phyloP scores from a whole-genome alignment of 2,888 invertebrate genomes.

The Cerastis leucographa region DNA sequence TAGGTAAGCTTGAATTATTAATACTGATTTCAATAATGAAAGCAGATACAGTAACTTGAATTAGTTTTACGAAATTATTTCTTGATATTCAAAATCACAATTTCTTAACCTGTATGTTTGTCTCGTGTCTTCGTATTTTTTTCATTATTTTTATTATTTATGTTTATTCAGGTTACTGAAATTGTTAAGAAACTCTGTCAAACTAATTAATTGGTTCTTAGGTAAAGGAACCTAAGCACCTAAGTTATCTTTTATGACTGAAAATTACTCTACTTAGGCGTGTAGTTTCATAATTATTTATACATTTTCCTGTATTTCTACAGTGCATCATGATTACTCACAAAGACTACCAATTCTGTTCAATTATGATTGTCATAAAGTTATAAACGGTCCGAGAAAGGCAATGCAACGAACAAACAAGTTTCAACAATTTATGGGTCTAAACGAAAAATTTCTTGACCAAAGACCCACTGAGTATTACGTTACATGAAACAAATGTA shows the following conservation, averaged over 20 bases:
- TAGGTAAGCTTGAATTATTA: not conserved
- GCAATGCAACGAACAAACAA: constrained; percentile 64
- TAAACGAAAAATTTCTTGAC: constrained; percentile 65
- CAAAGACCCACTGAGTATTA: constrained; percentile 37
- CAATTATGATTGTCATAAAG: constrained; percentile 54
- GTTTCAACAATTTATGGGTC: constrained; percentile 68
- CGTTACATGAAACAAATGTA: not conserved
- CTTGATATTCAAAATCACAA: not conserved
- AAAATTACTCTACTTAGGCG: not conserved
- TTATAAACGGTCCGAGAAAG: constrained; percentile 56
- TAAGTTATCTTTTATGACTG: not conserved
- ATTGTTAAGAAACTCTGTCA: not conserved
- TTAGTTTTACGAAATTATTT: not conserved
- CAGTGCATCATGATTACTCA: not conserved
- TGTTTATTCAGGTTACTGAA: not conserved
- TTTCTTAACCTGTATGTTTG: not conserved
- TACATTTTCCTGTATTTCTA: not conserved
- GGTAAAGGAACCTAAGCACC: not conserved
- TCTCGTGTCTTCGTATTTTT: not conserved
- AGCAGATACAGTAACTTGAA: not conserved
- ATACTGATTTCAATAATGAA: not conserved
- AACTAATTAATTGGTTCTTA: not conserved
- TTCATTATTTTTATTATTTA: not conserved
- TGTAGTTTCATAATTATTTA: not conserved
- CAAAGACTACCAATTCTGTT: constrained; percentile 22